A percentile compares a stretch with the other conserved stretches of the same genome.
These are phyloP conservation scores for Leptestheria dahalacensis DNA, from an alignment of 1,140 invertebrate genomes.

Conservation along the genomic window DNA sequence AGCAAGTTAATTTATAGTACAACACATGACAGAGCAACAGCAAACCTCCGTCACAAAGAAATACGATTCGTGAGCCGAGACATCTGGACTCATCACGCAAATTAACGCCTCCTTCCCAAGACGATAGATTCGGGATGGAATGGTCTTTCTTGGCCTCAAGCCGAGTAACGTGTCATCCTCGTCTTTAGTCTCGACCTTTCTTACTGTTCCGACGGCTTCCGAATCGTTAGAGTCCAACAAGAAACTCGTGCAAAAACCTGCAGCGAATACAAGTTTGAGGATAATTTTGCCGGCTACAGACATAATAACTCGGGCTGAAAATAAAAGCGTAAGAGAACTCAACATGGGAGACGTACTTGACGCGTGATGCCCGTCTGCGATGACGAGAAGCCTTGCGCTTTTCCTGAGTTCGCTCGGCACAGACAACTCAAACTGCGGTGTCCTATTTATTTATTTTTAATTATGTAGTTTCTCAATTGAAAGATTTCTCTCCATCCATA, in stretches of 20 bases:
- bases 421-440: background rate
- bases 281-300: no score
- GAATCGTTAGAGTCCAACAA: no score
- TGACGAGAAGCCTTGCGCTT: background rate
- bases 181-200: no score
- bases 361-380: background rate
- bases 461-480: background rate
- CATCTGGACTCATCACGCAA: background rate
- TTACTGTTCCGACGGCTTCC: no score
- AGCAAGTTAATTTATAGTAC: no score
- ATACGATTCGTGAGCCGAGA: background rate
- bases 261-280: no score
- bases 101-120: background rate
- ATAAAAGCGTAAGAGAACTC: no score
- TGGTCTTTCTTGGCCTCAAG: background rate
- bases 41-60: background rate
- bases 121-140: background rate
- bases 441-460: background rate
- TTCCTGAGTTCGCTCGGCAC: background rate
- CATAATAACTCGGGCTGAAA: no score
- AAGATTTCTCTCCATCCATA: background rate
- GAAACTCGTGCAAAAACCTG: no score
- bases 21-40: background rate
- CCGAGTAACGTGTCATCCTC: no score
- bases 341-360: no score